A percentile compares a stretch with the other conserved stretches of the same genome.
Conservation (phyloP, 2,797 vertebrate genomes). For the Poliocrania exsul region DNA sequence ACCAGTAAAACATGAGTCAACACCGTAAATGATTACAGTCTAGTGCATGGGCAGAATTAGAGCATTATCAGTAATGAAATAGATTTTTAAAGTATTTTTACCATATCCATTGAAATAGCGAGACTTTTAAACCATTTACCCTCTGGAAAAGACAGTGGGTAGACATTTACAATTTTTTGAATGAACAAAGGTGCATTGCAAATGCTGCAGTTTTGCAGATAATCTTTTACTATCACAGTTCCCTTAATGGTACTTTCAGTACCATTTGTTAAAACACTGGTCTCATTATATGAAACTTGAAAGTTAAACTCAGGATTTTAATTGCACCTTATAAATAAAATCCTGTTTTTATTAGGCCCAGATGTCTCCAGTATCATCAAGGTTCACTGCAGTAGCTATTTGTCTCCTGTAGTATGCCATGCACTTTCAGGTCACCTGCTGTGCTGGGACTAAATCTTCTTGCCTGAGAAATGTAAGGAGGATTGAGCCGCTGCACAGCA, state of each 20-base stretch:
- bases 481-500: constrained; percentile 8
- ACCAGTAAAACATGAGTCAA: constrained; percentile 65
- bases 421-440: constrained; percentile 30
- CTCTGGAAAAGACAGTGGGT: background rate
- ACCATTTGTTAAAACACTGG: constrained; percentile 22
- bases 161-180: background rate
- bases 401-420: constrained; percentile 3
- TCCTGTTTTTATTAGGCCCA: constrained; percentile 36
- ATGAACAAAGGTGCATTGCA: background rate
- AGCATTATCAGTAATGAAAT: constrained; percentile 42
- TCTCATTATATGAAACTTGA: constrained; percentile 43
- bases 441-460: constrained; percentile 27
- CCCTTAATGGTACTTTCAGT: background rate
- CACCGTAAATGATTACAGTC: constrained; percentile 25
- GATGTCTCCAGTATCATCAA: constrained; percentile 56
- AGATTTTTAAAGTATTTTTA: constrained; percentile 34
- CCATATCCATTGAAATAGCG: background rate
- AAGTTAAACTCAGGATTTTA: constrained; percentile 51
- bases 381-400: constrained; percentile 53
- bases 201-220: constrained; percentile 7
- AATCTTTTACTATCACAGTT: constrained; percentile 11
- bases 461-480: constrained; percentile 20
- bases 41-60: constrained; percentile 24
- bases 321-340: constrained; percentile 58
- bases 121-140: background rate